Evolutionary conservation across 2,113 vertebrate genomes (phyloP).

Genomic region (Heterochromis multidens): DNA sequence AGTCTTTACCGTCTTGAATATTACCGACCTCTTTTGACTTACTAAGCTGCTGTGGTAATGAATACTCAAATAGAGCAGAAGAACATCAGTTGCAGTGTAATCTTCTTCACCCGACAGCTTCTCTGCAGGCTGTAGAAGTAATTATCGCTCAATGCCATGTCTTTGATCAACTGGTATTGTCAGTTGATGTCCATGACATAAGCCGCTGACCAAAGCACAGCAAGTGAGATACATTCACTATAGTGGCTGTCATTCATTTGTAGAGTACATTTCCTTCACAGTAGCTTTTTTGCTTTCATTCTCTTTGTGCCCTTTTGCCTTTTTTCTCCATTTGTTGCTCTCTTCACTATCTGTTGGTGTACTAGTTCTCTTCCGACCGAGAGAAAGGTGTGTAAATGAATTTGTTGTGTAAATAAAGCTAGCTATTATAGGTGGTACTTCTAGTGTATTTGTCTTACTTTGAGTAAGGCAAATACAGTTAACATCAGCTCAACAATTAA

Average conservation of each 20-base stretch:
- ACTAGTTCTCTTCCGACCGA: not conserved
- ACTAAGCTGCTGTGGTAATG: conserved; percentile 6
- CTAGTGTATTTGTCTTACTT: not conserved
- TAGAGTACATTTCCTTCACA: not conserved
- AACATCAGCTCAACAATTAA: not conserved
- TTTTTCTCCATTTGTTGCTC: not conserved
- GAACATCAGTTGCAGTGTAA: conserved; percentile 33
- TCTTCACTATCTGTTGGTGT: not conserved
- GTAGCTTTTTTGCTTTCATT: not conserved
- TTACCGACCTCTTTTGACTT: not conserved
- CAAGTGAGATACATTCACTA: not conserved
- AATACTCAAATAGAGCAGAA: conserved; percentile 2
- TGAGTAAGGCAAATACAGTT: not conserved
- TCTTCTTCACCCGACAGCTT: conserved; percentile 19
- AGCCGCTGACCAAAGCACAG: conserved; percentile 22
- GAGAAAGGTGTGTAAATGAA: not conserved
- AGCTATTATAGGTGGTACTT: not conserved
- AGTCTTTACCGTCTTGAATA: not conserved
- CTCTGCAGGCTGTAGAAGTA: conserved; percentile 43
- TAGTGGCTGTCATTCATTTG: conserved; percentile 5
- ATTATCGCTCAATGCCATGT: conserved; percentile 46
- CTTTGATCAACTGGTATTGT: conserved; percentile 60
- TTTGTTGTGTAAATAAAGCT: not conserved
- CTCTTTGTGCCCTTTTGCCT: not conserved
- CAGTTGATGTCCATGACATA: conserved; percentile 3